Conservation (phyloP, 1,140 invertebrate genomes). For the Leptopilina clavipes region DNA sequence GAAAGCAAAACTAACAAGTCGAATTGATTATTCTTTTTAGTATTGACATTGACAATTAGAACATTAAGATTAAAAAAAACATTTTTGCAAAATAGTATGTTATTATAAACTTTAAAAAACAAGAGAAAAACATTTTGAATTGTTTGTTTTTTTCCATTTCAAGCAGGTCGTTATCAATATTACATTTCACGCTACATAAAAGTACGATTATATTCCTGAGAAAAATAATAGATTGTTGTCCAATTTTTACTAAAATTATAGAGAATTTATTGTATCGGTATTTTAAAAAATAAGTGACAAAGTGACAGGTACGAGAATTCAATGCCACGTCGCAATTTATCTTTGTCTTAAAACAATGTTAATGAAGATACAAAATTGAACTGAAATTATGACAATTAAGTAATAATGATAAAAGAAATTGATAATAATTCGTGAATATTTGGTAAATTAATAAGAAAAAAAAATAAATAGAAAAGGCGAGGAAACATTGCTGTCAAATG, state of each 20-base stretch:
- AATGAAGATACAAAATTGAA: constrained; percentile 29
- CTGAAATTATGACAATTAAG: constrained; percentile 38
- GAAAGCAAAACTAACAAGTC: background rate
- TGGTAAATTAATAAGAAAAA: constrained; percentile 37
- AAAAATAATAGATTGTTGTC: background rate
- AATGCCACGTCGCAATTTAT: constrained; percentile 21
- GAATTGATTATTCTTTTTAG: no score
- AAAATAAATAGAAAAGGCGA: background rate
- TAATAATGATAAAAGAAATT: constrained; percentile 4
- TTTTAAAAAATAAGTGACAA: background rate
- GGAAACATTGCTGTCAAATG: constrained; percentile 24
- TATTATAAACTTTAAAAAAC: no score
- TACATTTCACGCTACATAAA: no score
- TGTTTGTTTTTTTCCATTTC: no score
- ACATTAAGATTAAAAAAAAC: no score
- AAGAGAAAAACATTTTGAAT: no score
- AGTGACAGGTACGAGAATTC: background rate
- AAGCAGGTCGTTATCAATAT: no score
- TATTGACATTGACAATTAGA: no score
- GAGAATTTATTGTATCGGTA: background rate
- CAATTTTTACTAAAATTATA: no score
- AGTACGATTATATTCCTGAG: no score
- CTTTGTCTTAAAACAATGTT: background rate
- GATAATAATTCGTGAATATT: constrained; percentile 2
- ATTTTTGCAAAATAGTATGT: no score